Evolutionary conservation across 1,140 invertebrate species (phyloP), one percentile per base, ranked within the genome.

Genomic region (Apis laboriosa): DNA sequence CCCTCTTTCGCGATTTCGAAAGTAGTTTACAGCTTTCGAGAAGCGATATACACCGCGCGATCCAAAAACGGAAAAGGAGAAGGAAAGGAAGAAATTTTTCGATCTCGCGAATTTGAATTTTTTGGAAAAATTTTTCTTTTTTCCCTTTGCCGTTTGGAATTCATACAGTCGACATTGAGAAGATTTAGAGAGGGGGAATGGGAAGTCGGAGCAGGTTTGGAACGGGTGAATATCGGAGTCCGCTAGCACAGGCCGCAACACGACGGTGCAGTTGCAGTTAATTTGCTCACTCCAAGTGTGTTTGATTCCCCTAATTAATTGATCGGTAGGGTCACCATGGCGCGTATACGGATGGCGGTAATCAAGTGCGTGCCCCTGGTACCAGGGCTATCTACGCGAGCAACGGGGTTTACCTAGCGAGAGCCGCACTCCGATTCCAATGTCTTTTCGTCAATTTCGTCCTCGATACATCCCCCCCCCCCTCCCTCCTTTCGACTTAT

Each of bases 301-400:
- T 94, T 94, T 94, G 93, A 94, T 94, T 94, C 92, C 92, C 91
- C 92, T 94, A 94, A 94, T 94, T 94, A 94, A 94, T 94, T 94
- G 93, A 94, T 93, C 93, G 91, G 87, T 90, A 87, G 92, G 93
- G 92, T 90, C 90, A 88, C 86, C 88, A 86, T 91, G 90, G 83
- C 88, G 80, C 72, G 86, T 83, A 88, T 90, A 90, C 90, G 91
- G 90, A 93, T 92, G 91, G 88, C 89, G 87, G 90, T 93, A 93
- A 94, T 94, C 92, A 92, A 92, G 85, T 89, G 89, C 86, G 84
- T 84, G 84, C 87, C 86, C 80, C 78, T 79, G 83, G 86, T 90
- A 91, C 90, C 90, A 89, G 86, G 86, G 74, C 75, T 64, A 28
- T 80, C 63, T 84, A 86, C 66, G 75, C 72, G 68, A 49, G 34